These are phyloP conservation scores for Aeoliscus strigatus DNA, from an alignment of 2,797 vertebrate genomes.

Conservation along the genomic window DNA sequence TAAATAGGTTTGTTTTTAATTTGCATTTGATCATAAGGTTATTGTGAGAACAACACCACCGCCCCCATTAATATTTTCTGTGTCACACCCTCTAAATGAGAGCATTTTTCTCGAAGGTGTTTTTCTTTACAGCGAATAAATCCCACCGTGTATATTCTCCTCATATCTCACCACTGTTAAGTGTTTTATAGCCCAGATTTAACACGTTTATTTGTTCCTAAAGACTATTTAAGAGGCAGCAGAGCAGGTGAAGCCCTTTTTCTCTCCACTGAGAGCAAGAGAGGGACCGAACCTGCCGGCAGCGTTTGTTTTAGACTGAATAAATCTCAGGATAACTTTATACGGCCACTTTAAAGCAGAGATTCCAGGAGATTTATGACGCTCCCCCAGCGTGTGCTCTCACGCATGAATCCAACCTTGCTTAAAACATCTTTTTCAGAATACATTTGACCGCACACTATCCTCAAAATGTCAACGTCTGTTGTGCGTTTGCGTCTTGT, in stretches of 20 bases:
- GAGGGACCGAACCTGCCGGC: conserved; percentile 3
- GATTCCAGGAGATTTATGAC: too few relatives aligned
- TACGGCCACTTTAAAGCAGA: too few relatives aligned
- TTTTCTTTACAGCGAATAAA: conserved; percentile 55
- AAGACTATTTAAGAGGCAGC: conserved; percentile 47
- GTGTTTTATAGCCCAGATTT: conserved; percentile 52
- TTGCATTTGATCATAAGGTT: conserved; percentile 68
- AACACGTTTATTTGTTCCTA: conserved; percentile 46
- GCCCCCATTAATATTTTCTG: conserved; percentile 48
- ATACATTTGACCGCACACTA: too few relatives aligned
- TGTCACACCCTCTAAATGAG: conserved; percentile 45
- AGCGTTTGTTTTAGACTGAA: too few relatives aligned
- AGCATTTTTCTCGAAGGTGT: conserved; percentile 43
- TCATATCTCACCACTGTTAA: conserved; percentile 32
- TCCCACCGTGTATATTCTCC: conserved; percentile 11
- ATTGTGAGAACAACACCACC: conserved; percentile 46
- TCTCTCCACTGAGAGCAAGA: conserved; percentile 5
- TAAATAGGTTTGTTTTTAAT: conserved; percentile 73
- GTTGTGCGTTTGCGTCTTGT: too few relatives aligned
- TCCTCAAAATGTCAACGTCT: too few relatives aligned
- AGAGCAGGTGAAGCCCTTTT: conserved; percentile 21
- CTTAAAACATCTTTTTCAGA: too few relatives aligned
- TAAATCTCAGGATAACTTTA: too few relatives aligned
- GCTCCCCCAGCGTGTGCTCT: too few relatives aligned
- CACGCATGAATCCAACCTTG: too few relatives aligned